Evolutionary conservation across 2,797 vertebrate genomes (phyloP), one percentile per base, ranked within the genome.

Genomic region (Silurus aristotelis): DNA sequence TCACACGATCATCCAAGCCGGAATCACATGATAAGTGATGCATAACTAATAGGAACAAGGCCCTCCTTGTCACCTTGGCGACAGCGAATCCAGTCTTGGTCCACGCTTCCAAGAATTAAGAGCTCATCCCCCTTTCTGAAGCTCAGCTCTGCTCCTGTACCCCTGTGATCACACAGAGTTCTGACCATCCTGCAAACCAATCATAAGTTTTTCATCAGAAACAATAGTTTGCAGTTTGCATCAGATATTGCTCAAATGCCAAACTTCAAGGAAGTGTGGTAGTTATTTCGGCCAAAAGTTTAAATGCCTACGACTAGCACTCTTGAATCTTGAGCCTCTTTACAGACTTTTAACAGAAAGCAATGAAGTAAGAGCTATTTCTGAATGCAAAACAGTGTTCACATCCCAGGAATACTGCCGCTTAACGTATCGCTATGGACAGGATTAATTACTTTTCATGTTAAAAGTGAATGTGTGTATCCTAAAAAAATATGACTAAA

Each of bases 81-180:
- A 92, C 98, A 99, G 89, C 93, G 93, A 85, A 99, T 97, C 98
- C 98, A 99, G 91, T 99, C 97, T 17, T 98, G 97, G 52, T 97
- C 95, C 87, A 99, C 96, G 0, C 96, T 96, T 82, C 93, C 94
- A 5, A 98, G 88, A 61, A 99, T 93, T 88, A 94, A 92, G 8
- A 99, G 94, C 89, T 98, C 90, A 86, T 99, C 98, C 0, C 97
- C 98, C 85, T 95, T 97, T 58, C 85, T 90, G 95, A 99, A 99
- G 95, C 95, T 98, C 85, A 99, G 93, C 75, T 95, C 95, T 0
- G 93, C 93, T 1, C 94, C 94, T 0, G 90, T 86, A 27, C 96
- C 97, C 0, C 83, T 77, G 91, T 98, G 96, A 92, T 98, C 95
- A 3, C 98, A 99, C 87, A 98, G 95, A 0, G 96, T 96, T 85